These are phyloP conservation scores for Drosophila borborema DNA, from an alignment of 2,888 invertebrate genomes.

Conservation along the genomic window DNA sequence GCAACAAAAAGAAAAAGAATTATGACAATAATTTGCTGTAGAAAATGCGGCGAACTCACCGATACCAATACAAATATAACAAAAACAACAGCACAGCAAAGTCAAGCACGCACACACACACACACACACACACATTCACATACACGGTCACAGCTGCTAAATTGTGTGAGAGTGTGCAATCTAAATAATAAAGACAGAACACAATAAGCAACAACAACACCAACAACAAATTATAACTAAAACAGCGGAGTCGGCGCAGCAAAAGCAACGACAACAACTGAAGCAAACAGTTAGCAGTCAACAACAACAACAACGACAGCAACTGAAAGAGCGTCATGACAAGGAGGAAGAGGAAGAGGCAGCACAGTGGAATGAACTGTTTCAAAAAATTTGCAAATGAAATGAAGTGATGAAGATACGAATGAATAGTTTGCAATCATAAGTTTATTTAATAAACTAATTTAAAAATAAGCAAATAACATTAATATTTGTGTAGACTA, in stretches of 20 bases:
- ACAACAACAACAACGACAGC: conserved; percentile 5
- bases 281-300: conserved; percentile 71
- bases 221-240: conserved; percentile 60
- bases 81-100: conserved; percentile 22
- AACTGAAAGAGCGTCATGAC: conserved; percentile 17
- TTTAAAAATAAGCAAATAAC: neutral
- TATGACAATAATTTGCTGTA: conserved; percentile 73
- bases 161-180: conserved; percentile 53
- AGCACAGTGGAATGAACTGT: conserved; percentile 8
- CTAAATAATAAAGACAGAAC: conserved; percentile 61
- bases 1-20: conserved; percentile 50
- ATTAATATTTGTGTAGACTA: too few species aligned
- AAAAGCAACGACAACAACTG: conserved; percentile 38
- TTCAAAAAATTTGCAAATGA: neutral
- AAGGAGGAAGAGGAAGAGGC: conserved; percentile 31
- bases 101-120: conserved; percentile 3
- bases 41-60: conserved; percentile 67
- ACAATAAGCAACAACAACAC: conserved; percentile 37
- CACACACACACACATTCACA: conserved; percentile 5
- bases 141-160: conserved; percentile 41
- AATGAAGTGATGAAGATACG: neutral
- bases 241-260: conserved; percentile 49
- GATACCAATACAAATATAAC: conserved; percentile 18
- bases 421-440: neutral
- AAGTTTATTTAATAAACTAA: neutral